These are phyloP conservation scores for Talpa occidentalis DNA, from an alignment of 2,113 vertebrate species.

Conservation along the genomic window DNA sequence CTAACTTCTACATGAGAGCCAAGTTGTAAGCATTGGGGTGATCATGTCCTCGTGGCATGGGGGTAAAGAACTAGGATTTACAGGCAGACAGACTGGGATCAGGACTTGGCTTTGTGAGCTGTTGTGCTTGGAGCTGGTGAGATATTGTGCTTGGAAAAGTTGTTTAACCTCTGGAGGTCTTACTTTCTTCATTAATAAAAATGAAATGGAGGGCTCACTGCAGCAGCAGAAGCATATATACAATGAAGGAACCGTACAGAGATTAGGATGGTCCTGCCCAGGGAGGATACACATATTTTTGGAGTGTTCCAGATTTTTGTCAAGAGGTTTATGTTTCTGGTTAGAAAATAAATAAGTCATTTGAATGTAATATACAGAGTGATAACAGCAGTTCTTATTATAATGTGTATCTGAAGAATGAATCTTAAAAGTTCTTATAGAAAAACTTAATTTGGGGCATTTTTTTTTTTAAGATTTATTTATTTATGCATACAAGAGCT, in stretches of 20 bases:
- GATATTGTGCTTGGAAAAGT: neutral
- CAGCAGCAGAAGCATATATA: neutral
- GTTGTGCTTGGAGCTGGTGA: neutral
- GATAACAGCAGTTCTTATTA: neutral
- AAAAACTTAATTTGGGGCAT: too few species aligned
- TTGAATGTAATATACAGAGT: neutral
- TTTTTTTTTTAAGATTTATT: too few species aligned
- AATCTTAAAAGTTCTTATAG: neutral
- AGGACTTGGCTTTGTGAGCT: neutral
- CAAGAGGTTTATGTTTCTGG: neutral
- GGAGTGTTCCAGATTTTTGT: neutral
- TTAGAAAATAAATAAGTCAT: neutral
- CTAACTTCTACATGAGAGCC: neutral
- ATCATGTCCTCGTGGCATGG: accelerated
- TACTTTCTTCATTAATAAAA: neutral
- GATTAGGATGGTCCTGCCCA: neutral
- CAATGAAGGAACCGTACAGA: neutral
- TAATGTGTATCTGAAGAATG: neutral
- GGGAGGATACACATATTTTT: neutral
- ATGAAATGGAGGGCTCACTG: neutral
- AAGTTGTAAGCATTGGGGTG: too few species aligned
- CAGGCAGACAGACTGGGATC: neutral
- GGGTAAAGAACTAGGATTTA: neutral
- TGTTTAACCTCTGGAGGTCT: neutral
- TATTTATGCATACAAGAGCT: too few species aligned